Base-by-base conservation (phyloP, 1,140 invertebrate genomes). In the Anastrepha ludens region DNA sequence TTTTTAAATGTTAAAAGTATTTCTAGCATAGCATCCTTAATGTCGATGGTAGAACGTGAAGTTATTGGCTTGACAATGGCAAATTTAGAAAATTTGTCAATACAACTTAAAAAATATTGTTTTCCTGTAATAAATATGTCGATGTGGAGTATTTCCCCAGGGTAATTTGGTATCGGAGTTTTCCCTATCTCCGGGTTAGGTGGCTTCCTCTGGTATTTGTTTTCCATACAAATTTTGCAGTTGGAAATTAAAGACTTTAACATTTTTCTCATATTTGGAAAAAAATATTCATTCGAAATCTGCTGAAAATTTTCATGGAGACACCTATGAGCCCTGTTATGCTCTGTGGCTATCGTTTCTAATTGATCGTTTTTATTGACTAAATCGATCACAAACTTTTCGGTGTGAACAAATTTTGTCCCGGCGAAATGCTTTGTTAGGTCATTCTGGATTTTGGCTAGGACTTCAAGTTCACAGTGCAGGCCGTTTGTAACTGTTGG, bases 271-370 rank as follows among this genome's bases (percentile, higher is more conserved):
- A 60, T 86, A 39, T 55, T 47, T 11, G 55, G 85, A 39, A 86
- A 86, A 41, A 58, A 86, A 60, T 62, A 86, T 86, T 86, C 64
- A 4, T 44, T 39, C n/a, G 29, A 15, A n/a, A 87, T 87, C 29
- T 87, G 44, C 3, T 87, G 15, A 15, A 87, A 41, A 74, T 87
- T 87, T 64, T 87, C 86, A 39, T 60, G 86, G 7, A 78, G 15
- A 8, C 11, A 59, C 17, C 50, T 55, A 87, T 87, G 86, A 13
- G 65, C 47, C 4, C 86, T 17, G 55, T 87, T 87, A 39, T 87
- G 86, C 64, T 87, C 86, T 11, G 44, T 59, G 50, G 17, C 9
- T 11, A 78, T n/a, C 39, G 47, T 58, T 74, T 87, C 65, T 15
- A n/a, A 17, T 74, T 87, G 64, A 41, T 87, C 29, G 29, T 29